These are phyloP conservation scores for Eueremaeus valkanovi DNA, from an alignment of 2,888 invertebrate species.

Conservation along the genomic window DNA sequence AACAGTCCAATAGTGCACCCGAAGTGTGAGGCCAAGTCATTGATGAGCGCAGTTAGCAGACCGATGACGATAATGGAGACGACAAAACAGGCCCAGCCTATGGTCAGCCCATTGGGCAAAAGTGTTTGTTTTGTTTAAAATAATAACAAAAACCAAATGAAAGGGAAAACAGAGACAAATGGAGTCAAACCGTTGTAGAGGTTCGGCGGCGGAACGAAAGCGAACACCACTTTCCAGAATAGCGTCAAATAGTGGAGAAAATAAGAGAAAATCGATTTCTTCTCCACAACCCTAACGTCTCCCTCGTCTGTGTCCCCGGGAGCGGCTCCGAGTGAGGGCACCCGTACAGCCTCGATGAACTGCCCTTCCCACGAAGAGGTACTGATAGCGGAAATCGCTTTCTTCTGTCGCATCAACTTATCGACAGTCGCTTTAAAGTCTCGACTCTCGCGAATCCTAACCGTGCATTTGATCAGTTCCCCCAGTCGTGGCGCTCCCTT, in stretches of 20 bases:
- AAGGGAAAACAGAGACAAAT: too few relatives aligned
- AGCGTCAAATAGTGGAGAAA: constrained; percentile 90
- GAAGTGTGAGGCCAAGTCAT: constrained; percentile 94
- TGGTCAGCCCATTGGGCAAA: too few relatives aligned
- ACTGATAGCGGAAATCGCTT: constrained; percentile 80
- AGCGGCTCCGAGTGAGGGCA: constrained; percentile 59
- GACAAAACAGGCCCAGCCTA: constrained; percentile 92
- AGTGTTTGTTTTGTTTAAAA: too few relatives aligned
- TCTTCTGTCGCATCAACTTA: constrained; percentile 93
- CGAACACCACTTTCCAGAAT: constrained; percentile 97
- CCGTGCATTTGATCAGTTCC: constrained; percentile 56
- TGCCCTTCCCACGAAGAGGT: constrained; percentile 99
- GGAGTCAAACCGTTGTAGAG: constrained; percentile 68
- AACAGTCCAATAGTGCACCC: constrained; percentile 95
- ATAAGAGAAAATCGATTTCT: constrained; percentile 75
- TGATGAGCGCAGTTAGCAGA: constrained; percentile 89
- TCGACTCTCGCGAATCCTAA: constrained; percentile 58
- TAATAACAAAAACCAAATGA: too few relatives aligned
- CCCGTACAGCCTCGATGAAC: constrained; percentile 92
- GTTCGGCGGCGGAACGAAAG: constrained; percentile 97
- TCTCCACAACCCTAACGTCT: neutral
- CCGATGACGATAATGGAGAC: constrained; percentile 90
- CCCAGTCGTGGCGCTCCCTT: constrained; percentile 25
- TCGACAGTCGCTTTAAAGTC: constrained; percentile 68
- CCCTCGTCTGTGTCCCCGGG: constrained; percentile 55